A percentile compares a stretch with the other conserved stretches of the same genome.
Evolutionary conservation across 2,113 vertebrate species (phyloP).

Genomic region (Galeopterus variegatus): DNA sequence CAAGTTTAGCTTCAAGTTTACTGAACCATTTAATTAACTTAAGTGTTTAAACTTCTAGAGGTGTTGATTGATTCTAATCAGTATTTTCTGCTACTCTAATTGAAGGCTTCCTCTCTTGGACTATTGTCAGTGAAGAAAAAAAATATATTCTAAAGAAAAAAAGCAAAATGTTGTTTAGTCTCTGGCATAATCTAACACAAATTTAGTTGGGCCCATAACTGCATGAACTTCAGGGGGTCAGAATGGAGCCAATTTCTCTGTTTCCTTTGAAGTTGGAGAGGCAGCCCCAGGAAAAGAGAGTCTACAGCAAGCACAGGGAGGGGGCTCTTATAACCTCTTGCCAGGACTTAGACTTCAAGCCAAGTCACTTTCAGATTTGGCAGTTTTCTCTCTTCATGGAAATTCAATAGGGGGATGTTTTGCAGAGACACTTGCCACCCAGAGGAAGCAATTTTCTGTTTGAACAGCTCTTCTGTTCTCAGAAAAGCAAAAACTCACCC

Average conservation of each 20-base stretch:
- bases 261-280: constrained; percentile 65
- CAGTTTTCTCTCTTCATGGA: constrained; percentile 57
- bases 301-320: accelerated
- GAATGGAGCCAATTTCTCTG: constrained; percentile 63
- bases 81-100: constrained; percentile 82
- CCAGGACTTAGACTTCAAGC: not conserved
- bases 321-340: not conserved
- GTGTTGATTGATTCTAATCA: constrained; percentile 85
- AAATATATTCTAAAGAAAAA: constrained; percentile 48
- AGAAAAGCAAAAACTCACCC: constrained; percentile 32
- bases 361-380: constrained; percentile 37
- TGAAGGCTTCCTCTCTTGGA: constrained; percentile 79
- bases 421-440: not conserved
- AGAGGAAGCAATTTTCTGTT: constrained; percentile 69
- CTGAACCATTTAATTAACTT: constrained; percentile 86
- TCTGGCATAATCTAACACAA: constrained; percentile 73
- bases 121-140: constrained; percentile 82
- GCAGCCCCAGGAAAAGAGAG: not conserved
- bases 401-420: constrained; percentile 24
- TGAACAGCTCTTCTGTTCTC: constrained; percentile 60
- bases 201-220: constrained; percentile 69
- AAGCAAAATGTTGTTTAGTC: constrained; percentile 70
- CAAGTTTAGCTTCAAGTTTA: constrained; percentile 79
- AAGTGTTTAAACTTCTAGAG: constrained; percentile 84
- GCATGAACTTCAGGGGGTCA: constrained; percentile 62